Evolutionary conservation across 1,140 invertebrate species (phyloP), one percentile per base, ranked within the genome.

Genomic region (Hermetia illucens): DNA sequence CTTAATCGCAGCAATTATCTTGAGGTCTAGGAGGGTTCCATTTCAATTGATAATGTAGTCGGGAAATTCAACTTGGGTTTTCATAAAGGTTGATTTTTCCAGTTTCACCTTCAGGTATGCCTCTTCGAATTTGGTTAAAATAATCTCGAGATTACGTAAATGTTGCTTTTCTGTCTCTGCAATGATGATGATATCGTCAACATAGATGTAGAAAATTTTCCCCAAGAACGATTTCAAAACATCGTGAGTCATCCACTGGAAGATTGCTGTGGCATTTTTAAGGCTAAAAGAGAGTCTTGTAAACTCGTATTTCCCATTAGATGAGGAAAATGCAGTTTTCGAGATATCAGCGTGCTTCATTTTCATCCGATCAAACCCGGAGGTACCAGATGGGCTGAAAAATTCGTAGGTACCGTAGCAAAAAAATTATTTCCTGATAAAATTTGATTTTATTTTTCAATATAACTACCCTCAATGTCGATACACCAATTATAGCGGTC

Each of bases 291-390:
- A n/a, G n/a, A n/a, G n/a, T n/a, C n/a, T n/a, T n/a, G n/a, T n/a
- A n/a, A n/a, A 48, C 0, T 36, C 17, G 35, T 48, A n/a, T n/a
- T n/a, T n/a, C n/a, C n/a, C n/a, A n/a, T n/a, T n/a, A n/a, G n/a
- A n/a, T 18, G 50, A 53, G 0, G 39, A 41, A 43, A 66, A 66
- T 1, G 56, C 63, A 0, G 64, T 66, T 46, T 68, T 68, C 0
- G 44, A 21, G 6, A 20, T 45, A 38, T 55, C 50, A 4, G 51
- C 36, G 21, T 41, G 21, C 17, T 53, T 40, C 2, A 70, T 38
- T 4, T 39, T 29, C 16, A 71, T 48, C 45, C 71, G 67, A 47
- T 55, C 62, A 47, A 63, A 72, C 4, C 66, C 68, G 25, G 45
- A 52, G 0, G 39, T 40, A 70, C n/a, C n/a, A n/a, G n/a, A 36